phyloP scores from a whole-genome alignment of 2,113 vertebrate genomes.

The Marmota monax region DNA sequence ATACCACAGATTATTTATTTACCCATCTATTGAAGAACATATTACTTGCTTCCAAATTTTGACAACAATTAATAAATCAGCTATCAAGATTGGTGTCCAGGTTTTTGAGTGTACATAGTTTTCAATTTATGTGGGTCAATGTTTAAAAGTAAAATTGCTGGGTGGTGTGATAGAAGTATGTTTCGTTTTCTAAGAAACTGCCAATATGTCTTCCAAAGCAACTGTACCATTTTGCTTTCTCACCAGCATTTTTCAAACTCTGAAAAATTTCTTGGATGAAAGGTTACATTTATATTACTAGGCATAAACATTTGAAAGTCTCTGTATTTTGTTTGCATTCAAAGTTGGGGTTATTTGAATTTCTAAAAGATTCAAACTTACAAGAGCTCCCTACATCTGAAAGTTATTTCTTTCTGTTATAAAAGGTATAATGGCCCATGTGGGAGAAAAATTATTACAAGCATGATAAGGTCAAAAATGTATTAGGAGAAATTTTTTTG shows the following conservation, averaged over 20 bases:
- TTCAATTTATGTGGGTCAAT: conserved; percentile 46
- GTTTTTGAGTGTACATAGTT: neutral
- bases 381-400: conserved; percentile 70
- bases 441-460: conserved; percentile 61
- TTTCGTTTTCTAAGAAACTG: conserved; percentile 55
- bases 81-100: neutral
- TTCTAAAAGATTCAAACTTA: conserved; percentile 69
- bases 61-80: neutral
- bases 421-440: conserved; percentile 57
- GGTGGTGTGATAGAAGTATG: conserved; percentile 12
- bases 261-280: conserved; percentile 70
- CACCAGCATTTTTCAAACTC: conserved; percentile 67
- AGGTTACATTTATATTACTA: conserved; percentile 67
- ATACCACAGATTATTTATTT: neutral
- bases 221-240: conserved; percentile 64
- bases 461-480: conserved; percentile 57
- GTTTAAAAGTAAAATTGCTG: neutral
- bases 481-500: conserved; percentile 58
- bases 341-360: conserved; percentile 70
- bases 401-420: conserved; percentile 76
- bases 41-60: conserved; percentile 31
- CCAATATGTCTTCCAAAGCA: conserved; percentile 45
- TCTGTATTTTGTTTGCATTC: conserved; percentile 73
- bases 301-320: conserved; percentile 71
- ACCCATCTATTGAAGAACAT: neutral